These are phyloP conservation scores for Montipora efflorescens DNA, from an alignment of 64 coral and sea anemone species.

Conservation along the genomic window DNA sequence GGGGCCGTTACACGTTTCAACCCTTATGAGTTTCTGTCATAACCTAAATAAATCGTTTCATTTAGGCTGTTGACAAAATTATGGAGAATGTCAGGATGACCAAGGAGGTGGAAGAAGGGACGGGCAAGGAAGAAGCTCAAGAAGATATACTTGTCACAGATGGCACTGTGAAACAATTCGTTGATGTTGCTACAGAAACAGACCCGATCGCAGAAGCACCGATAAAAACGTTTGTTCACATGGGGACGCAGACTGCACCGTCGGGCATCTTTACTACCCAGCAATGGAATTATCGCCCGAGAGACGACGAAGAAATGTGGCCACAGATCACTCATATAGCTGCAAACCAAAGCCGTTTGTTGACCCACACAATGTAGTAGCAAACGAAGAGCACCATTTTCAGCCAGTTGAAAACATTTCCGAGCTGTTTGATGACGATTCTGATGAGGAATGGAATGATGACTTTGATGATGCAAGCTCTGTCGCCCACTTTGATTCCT, in stretches of 20 bases:
- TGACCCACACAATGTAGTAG: not conserved
- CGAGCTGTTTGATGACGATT: not conserved
- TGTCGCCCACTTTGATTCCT: not conserved
- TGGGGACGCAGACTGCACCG: not conserved
- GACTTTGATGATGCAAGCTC: not conserved
- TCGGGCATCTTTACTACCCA: too few species aligned
- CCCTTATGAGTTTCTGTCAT: too few species aligned
- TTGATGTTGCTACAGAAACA: not conserved
- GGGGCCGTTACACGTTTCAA: too few species aligned
- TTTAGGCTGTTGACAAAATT: too few species aligned
- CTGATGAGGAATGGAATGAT: conserved; percentile 6
- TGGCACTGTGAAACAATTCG: not conserved
- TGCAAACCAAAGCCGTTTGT: not conserved
- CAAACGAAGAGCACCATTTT: not conserved
- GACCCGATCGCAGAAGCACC: not conserved
- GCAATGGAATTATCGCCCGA: not conserved
- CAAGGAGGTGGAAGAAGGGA: too few species aligned
- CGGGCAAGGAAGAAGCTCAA: too few species aligned
- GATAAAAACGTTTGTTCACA: not conserved
- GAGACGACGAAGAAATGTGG: not conserved
- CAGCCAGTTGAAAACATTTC: not conserved
- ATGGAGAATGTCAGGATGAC: too few species aligned
- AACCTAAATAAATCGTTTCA: too few species aligned
- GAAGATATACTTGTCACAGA: too few species aligned
- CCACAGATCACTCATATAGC: not conserved